Base-by-base conservation (phyloP, 2,113 vertebrate species). In the Anhinga rufa region DNA sequence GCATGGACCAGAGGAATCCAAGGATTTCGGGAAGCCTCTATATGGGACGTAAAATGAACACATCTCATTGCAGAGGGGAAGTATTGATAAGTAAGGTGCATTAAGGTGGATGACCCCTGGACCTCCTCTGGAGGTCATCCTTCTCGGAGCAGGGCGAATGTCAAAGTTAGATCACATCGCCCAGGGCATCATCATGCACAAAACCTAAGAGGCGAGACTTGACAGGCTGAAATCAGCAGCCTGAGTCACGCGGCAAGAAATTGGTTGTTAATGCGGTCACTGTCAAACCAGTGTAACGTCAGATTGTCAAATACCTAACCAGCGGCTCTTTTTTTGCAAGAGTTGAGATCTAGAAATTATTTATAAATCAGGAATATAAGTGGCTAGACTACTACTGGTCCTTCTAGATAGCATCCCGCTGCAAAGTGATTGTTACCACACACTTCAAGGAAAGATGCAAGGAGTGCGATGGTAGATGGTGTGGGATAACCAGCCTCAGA, bases 211-310 rank as follows among this genome's bases (percentile, higher is more conserved):
- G 79, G 72, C 66, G 12, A 42, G 49, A 55, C 46, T 69, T 44
- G 55, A 44, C 76, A 90, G 64, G 77, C 86, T 95, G 91, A 64
- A 94, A 87, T 82, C 52, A 93, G 77, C 88, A 89, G 40, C 21
- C 61, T 86, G 88, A 94, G 74, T 91, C 92, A 78, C 3, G 1
- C 6, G 5, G 54, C 57, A 86, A 76, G 78, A 66, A 62, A 68
- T 32, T 10, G 16, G 40, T 86, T 91, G 83, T 81, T 80, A 69
- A 3, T 10, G 68, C 38, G 69, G 86, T 78, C 1, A 5, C 60
- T 64, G 88, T 36, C 22, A 6, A 92, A 69, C 1, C 1, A 83
- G 36, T 10, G 7, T 86, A 84, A 79, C 0, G 6, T 84, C 76
- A 86, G 82, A 68, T 51, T 77, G n/a, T 69, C 71, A 70, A 72